Evolutionary conservation across 1,140 invertebrate species (phyloP).

Genomic region (Nautilus pompilius): DNA sequence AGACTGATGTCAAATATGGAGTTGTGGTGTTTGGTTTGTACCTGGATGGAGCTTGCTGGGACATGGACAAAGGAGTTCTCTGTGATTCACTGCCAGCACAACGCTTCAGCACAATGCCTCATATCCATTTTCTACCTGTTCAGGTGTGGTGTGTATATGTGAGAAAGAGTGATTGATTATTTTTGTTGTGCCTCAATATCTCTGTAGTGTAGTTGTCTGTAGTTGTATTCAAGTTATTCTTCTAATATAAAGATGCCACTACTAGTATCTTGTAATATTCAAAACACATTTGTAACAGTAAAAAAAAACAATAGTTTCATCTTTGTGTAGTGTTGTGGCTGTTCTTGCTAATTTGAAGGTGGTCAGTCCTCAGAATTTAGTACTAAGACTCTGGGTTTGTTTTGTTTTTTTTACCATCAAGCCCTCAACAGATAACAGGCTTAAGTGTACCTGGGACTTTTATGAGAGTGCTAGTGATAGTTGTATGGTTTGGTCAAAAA

Average conservation of each 20-base stretch:
- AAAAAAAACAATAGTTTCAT: background rate
- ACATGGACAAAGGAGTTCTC: conserved; percentile 63
- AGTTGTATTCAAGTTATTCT: background rate
- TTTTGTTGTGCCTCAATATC: background rate
- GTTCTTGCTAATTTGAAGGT: too few relatives aligned
- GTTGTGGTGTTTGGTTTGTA: conserved; percentile 80
- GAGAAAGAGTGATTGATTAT: background rate
- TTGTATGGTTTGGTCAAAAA: background rate
- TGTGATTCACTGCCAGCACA: conserved; percentile 71
- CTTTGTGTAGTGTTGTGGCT: background rate
- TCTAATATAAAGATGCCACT: background rate
- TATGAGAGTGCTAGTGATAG: background rate
- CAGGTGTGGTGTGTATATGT: conserved; percentile 30
- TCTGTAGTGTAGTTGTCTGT: background rate
- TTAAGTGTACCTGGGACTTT: background rate
- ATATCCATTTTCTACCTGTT: conserved; percentile 66
- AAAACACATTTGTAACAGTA: background rate
- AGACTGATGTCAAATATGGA: conserved; percentile 57
- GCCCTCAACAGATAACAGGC: background rate
- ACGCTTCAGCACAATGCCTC: conserved; percentile 71
- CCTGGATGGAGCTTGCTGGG: conserved; percentile 82
- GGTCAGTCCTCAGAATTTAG: too few relatives aligned
- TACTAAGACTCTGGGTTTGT: too few relatives aligned
- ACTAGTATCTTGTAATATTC: background rate
- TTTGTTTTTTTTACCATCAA: background rate